Conservation (phyloP, 2,888 invertebrate genomes). For the Drosophila kuntzei region DNA sequence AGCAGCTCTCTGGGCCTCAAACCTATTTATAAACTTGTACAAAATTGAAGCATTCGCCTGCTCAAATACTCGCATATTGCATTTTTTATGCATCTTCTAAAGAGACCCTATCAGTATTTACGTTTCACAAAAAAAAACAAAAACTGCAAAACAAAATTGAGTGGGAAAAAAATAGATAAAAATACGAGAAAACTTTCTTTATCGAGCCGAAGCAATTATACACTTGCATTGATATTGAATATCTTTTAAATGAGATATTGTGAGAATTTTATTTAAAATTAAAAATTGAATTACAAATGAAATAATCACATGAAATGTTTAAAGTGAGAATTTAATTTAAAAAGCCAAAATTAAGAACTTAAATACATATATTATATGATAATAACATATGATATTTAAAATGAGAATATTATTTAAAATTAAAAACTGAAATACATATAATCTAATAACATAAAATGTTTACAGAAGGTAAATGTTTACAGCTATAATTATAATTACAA, state of each 20-base stretch:
- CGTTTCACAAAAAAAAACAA: constrained; percentile 3
- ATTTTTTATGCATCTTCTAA: constrained; percentile 49
- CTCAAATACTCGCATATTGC: constrained; percentile 42
- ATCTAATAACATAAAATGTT: too few species aligned
- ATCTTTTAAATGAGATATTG: not conserved
- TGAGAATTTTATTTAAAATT: not conserved
- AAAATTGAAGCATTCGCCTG: constrained; percentile 24
- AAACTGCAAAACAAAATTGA: not conserved
- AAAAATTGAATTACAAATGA: not conserved
- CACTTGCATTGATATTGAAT: constrained; percentile 10
- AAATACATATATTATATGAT: too few species aligned
- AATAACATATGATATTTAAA: too few species aligned
- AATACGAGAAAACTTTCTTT: not conserved
- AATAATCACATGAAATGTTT: too few species aligned
- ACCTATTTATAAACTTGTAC: constrained; percentile 53
- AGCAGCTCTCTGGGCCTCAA: constrained; percentile 56
- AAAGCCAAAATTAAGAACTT: too few species aligned
- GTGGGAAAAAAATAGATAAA: constrained; percentile 4
- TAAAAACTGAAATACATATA: not conserved
- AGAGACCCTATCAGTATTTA: constrained; percentile 40
- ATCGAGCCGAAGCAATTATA: constrained; percentile 15
- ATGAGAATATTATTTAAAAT: too few species aligned
- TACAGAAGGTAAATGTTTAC: too few species aligned
- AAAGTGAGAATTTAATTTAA: too few species aligned
- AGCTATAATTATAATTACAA: too few species aligned